Percentiles rank a stretch among this genome's conserved stretches.
phyloP scores from a whole-genome alignment of 2,113 vertebrate species.

The Anhinga rufa region DNA sequence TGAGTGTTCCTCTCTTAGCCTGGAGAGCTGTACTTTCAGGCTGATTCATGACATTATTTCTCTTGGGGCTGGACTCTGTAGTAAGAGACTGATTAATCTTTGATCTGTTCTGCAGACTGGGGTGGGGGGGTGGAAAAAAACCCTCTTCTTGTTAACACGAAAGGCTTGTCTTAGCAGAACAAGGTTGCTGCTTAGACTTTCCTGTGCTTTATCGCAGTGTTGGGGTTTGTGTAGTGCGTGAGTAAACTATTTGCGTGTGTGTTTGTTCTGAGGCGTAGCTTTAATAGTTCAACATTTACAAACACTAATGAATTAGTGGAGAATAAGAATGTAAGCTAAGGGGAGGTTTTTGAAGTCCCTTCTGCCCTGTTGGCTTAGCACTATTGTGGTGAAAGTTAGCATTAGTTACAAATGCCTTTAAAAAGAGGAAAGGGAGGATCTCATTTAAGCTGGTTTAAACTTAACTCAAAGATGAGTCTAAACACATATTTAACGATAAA shows the following conservation, averaged over 20 bases:
- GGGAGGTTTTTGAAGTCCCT: not conserved
- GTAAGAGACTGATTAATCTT: not conserved
- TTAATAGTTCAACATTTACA: not conserved
- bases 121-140: not conserved
- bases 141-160: not conserved
- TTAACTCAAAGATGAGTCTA: not conserved
- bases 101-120: not conserved
- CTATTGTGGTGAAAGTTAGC: not conserved
- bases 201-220: rapidly evolving
- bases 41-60: not conserved
- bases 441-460: not conserved
- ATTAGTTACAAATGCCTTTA: not conserved
- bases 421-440: not conserved
- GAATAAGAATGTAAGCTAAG: not conserved
- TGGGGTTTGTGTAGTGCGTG: rapidly evolving
- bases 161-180: not conserved
- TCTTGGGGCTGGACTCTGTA: not conserved
- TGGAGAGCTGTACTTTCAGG: not conserved
- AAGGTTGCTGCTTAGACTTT: not conserved
- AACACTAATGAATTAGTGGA: not conserved
- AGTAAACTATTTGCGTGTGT: not conserved
- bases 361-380: not conserved
- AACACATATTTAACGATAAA: not conserved
- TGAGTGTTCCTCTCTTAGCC: not conserved
- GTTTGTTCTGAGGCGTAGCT: not conserved